A percentile compares a stretch with the other conserved stretches of the same genome.
Conservation (phyloP, 2,113 vertebrate species). For the Tinamus guttatus region DNA sequence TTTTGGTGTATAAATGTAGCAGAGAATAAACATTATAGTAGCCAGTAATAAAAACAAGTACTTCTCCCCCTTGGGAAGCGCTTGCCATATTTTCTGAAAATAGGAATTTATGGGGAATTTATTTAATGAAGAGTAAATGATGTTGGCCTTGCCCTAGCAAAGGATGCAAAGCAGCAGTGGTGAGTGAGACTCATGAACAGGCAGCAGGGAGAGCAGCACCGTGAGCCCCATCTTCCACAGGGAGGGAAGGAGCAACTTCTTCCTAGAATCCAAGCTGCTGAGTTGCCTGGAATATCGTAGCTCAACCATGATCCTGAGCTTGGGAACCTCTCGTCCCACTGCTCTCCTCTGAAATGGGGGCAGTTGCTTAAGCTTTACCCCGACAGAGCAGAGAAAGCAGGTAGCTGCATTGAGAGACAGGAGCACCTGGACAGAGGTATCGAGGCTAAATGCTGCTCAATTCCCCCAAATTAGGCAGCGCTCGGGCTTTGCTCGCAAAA, state of each 20-base stretch:
- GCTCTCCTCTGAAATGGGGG: fast-evolving
- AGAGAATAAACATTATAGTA: not conserved
- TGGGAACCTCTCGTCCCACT: not conserved
- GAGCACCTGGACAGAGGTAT: not conserved
- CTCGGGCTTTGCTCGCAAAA: not conserved
- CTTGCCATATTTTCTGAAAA: not conserved
- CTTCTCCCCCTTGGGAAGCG: not conserved
- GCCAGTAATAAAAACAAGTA: not conserved
- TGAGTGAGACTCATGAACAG: not conserved
- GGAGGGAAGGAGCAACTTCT: fast-evolving
- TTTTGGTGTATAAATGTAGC: not conserved
- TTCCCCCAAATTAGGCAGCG: too few relatives aligned
- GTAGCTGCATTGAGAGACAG: too few relatives aligned
- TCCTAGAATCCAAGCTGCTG: not conserved
- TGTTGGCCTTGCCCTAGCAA: not conserved
- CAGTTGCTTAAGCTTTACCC: not conserved
- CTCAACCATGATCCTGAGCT: not conserved
- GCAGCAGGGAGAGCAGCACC: not conserved
- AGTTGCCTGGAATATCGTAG: fast-evolving
- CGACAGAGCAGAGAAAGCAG: not conserved
- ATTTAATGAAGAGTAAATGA: not conserved
- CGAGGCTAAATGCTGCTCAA: not conserved
- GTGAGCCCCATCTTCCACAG: not conserved
- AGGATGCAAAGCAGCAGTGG: not conserved
- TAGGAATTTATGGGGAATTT: not conserved